Evolutionary conservation across 2,113 vertebrate genomes (phyloP).

Genomic region (Rousettus leschenaultii): DNA sequence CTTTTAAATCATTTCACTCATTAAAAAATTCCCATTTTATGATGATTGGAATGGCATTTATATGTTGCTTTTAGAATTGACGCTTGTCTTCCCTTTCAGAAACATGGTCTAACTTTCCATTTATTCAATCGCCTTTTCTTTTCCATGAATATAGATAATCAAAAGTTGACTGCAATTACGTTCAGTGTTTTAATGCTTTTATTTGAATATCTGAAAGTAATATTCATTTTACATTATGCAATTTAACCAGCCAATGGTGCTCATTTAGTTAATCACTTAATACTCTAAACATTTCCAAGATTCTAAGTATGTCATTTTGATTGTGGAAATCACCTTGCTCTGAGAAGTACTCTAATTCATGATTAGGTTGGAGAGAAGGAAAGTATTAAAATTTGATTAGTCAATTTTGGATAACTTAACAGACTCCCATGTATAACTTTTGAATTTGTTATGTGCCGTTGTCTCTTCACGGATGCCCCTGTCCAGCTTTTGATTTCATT

Average conservation of each 20-base stretch:
- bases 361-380: constrained; percentile 40
- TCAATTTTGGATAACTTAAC: constrained; percentile 32
- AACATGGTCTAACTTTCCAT: constrained; percentile 25
- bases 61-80: constrained; percentile 41
- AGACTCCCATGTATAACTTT: background rate
- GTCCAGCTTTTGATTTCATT: background rate
- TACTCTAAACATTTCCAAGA: constrained; percentile 47
- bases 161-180: constrained; percentile 39
- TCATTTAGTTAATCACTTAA: constrained; percentile 51
- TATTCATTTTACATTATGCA: constrained; percentile 45
- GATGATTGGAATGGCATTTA: background rate
- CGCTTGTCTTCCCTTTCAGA: constrained; percentile 34
- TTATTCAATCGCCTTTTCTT: constrained; percentile 37
- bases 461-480: too few species aligned
- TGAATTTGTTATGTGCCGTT: background rate
- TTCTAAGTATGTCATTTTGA: constrained; percentile 53
- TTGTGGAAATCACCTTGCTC: constrained; percentile 51
- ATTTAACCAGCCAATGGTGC: constrained; percentile 39
- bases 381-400: constrained; percentile 49
- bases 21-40: constrained; percentile 19
- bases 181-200: constrained; percentile 52
- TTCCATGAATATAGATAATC: constrained; percentile 39
- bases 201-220: constrained; percentile 50
- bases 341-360: constrained; percentile 47
- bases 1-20: constrained; percentile 39